Conservation (phyloP, 2,797 vertebrate genomes). For the Characodon lateralis region DNA sequence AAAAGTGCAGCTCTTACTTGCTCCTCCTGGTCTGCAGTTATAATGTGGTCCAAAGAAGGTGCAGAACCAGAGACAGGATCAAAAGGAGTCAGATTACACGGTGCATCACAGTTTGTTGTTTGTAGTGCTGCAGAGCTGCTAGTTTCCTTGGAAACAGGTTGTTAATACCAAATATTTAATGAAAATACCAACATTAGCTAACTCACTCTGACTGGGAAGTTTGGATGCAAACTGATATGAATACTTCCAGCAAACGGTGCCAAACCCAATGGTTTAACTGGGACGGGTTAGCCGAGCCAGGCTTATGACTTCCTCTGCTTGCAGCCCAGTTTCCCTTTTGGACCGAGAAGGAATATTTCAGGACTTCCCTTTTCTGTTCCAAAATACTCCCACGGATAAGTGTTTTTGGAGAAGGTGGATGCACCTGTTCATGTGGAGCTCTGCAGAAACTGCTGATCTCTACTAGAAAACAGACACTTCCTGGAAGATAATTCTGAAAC, state of each 20-base stretch:
- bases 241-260: neutral
- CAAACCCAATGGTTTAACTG: neutral
- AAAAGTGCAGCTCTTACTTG: too few relatives aligned
- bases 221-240: neutral
- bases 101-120: neutral
- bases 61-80: neutral
- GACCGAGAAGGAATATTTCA: constrained; percentile 41
- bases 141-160: neutral
- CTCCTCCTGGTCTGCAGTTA: too few relatives aligned
- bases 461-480: constrained; percentile 32
- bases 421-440: constrained; percentile 54
- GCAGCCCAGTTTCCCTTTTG: constrained; percentile 15
- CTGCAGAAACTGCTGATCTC: constrained; percentile 28
- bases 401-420: constrained; percentile 51
- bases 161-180: neutral
- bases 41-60: too few relatives aligned
- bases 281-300: neutral
- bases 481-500: constrained; percentile 32
- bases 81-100: neutral
- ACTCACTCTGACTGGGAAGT: neutral
- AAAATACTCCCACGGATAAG: constrained; percentile 26
- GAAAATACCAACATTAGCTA: neutral
- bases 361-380: constrained; percentile 39
- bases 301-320: neutral
- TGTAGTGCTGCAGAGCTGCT: neutral